phyloP scores from a whole-genome alignment of 2,797 vertebrate species.

The Meriones psammophilus region DNA sequence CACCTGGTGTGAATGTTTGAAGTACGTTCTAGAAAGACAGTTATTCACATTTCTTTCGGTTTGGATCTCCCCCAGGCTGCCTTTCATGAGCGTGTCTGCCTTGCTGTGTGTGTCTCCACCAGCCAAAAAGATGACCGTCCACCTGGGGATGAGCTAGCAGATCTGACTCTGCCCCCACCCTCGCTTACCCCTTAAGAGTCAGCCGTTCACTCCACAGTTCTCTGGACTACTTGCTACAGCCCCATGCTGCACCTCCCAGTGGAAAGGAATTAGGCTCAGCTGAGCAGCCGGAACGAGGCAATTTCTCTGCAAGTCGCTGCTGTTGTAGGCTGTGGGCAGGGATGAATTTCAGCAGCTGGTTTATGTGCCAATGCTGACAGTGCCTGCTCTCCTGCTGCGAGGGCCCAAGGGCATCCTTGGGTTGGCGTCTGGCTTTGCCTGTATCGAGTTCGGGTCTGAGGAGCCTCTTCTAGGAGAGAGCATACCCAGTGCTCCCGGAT shows the following conservation, averaged over 20 bases:
- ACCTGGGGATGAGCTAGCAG: background rate
- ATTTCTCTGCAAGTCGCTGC: background rate
- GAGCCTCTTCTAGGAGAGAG: background rate
- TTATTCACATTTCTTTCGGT: background rate
- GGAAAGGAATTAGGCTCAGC: background rate
- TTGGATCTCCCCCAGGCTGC: background rate
- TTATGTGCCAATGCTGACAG: rapidly evolving
- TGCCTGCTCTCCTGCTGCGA: background rate
- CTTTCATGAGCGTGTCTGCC: background rate
- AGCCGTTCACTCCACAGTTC: background rate
- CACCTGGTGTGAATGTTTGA: background rate
- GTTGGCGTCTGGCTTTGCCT: background rate
- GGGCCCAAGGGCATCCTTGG: background rate
- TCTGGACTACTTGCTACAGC: background rate
- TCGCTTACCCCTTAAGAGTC: background rate
- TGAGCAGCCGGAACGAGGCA: background rate
- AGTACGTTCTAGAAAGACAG: background rate
- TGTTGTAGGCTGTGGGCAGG: background rate
- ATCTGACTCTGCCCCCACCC: background rate
- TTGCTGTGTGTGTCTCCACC: constrained; percentile 11
- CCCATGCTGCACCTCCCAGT: background rate
- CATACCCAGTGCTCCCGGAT: constrained; percentile 89
- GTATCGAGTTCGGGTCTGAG: background rate
- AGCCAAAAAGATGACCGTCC: constrained; percentile 14
- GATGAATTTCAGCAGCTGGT: background rate